Evolutionary conservation across 2,113 vertebrate species (phyloP).

Genomic region (Aphyosemion australe): DNA sequence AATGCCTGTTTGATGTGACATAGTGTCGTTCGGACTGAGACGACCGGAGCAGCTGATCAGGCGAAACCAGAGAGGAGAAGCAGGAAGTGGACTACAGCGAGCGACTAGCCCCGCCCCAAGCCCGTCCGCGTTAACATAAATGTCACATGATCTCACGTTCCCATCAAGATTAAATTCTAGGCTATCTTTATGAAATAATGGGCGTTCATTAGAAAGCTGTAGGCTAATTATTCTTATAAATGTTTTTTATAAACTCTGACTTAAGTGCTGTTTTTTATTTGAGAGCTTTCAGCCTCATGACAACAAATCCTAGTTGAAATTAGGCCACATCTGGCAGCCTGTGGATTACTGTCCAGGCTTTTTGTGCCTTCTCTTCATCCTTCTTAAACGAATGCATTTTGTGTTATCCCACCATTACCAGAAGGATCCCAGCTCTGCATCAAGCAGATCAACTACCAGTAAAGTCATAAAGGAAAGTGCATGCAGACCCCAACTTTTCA

Average conservation of each 20-base stretch:
- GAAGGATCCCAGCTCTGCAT: conserved; percentile 7
- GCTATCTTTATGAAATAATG: no score
- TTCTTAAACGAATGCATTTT: conserved; percentile 25
- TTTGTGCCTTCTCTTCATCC: neutral
- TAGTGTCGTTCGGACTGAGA: conserved; percentile 66
- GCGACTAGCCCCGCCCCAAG: conserved; percentile 34
- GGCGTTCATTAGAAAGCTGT: no score
- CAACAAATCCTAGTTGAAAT: conserved; percentile 42
- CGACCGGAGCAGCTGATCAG: conserved; percentile 61
- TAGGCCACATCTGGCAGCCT: conserved; percentile 51
- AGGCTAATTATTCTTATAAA: neutral
- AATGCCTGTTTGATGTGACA: conserved; percentile 97
- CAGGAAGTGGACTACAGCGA: conserved; percentile 74
- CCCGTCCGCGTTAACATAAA: no score
- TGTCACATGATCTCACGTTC: no score
- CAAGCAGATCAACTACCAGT: neutral
- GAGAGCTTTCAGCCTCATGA: neutral
- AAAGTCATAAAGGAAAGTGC: conserved; percentile 25
- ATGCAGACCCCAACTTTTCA: no score
- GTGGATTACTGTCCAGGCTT: conserved; percentile 21
- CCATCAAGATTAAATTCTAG: no score
- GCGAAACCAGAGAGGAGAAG: conserved; percentile 61
- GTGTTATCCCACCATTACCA: conserved; percentile 14
- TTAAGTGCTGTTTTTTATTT: neutral
- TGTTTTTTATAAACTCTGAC: neutral